Base-by-base conservation (phyloP, 2,113 vertebrate genomes). In the Grus americana region DNA sequence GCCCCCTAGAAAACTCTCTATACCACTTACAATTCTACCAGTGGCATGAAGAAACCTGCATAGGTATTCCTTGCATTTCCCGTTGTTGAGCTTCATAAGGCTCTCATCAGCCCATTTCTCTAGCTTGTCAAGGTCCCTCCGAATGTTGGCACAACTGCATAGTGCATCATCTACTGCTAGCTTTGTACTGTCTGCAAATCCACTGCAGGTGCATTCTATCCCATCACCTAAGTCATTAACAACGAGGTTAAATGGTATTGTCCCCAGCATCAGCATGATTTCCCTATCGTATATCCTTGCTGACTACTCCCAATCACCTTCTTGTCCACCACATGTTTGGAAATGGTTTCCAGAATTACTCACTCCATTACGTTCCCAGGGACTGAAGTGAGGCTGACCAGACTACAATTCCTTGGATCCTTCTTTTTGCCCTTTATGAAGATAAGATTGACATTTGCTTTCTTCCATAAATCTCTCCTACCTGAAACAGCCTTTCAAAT, bases 251-350 rank as follows among this genome's bases (percentile, higher is more conserved):
- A 55, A 47, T 20, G 4, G 4, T 8, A 6, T 32, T 78, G 5
- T 12, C 9, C 11, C 17, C 54, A 42, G 7, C 17, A 66, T 26
- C 5, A 3, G 6, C 26, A 42, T 9, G 17, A 36, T 80, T 76
- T 72, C 10, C 15, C 13, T n/a, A 8, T 16, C 18, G 29, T 12
- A 23, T 2, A 0, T 42, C 15, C 22, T 38, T 17, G 0, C 3
- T 79, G n/a, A 63, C 10, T 67, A 34, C 6, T 75, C 23, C 15
- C 7, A 67, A 2, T 67, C 44, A 50, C 27, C 21, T 86, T 24
- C 12, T 59, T 42, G 4, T 74, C 11, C 14, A 59, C 63, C 50
- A 4, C 9, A 7, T 2, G 0, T 71, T 67, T 58, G 9, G 50
- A 92, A 88, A 71, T 54, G 7, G 3, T 23, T 87, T 79, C 34